Evolutionary conservation across 2,888 invertebrate species (phyloP), one percentile per base, ranked within the genome.

Genomic region (Idaea biselata): DNA sequence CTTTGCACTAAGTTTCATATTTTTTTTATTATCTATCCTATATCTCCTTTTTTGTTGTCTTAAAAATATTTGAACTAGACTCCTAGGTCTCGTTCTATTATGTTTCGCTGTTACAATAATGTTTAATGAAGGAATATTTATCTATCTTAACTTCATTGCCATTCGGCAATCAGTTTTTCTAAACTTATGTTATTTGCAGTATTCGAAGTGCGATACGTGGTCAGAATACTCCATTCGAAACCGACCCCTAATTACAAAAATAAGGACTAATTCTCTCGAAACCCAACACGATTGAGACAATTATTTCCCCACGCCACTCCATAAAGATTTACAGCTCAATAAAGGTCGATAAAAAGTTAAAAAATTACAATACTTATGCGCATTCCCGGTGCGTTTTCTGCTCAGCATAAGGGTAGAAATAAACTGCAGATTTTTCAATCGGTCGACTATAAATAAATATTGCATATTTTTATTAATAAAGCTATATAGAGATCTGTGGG

Each of bases 341-440:
- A 44, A 44, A 44, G 44, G 14, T 44, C 44, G n/a, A 59, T 59
- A 54, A 59, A 59, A 59, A 16, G 44, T 53, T 59, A 32, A 32
- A 69, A 59, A 54, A 33, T 44, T 44, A 44, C 44, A 44, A 44
- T 44, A 44, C 44, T 44, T 44, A 44, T 14, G 44, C 11, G 59
- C 8, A 44, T 44, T 44, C 44, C 44, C 14, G 44, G 44, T 44
- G 44, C 44, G 14, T 44, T 44, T 44, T 44, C 44, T 44, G 44
- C 14, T 7, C 44, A 44, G 44, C 44, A 44, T 8, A 44, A 44
- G 14, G 44, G 33, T 7, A 7, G 11, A 44, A 14, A 11, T 11
- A 44, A 11, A 44, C 11, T 44, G 3, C 11, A 44, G 44, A 44
- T 14, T 44, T 44, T 11, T 44, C 44, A 44, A 44, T 14, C 25